Conservation (phyloP, 2,113 vertebrate species). For the Ctenodactylus gundi region DNA sequence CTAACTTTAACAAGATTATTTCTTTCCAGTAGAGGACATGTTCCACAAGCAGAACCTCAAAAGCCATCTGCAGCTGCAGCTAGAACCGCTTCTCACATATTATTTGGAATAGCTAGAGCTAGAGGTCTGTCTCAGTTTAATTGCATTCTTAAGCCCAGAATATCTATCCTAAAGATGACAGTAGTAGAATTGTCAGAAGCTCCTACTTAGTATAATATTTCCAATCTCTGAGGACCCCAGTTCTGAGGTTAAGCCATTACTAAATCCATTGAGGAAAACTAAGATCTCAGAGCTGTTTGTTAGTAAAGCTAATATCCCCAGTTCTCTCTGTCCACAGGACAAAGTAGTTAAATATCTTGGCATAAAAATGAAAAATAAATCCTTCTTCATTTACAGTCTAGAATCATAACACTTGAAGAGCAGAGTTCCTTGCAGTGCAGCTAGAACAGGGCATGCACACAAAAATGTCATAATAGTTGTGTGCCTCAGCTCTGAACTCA, state of each 20-base stretch:
- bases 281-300: background rate
- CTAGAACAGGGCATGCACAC: background rate
- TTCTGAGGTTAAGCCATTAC: background rate
- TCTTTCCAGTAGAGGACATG: background rate
- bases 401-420: background rate
- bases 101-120: constrained; percentile 23
- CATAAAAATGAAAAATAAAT: constrained; percentile 11
- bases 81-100: background rate
- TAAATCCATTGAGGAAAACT: background rate
- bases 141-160: background rate
- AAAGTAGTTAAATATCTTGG: background rate
- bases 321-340: background rate
- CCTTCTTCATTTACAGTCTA: background rate
- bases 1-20: constrained; percentile 19
- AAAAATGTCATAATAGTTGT: background rate
- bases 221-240: background rate
- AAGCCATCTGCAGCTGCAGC: background rate
- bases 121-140: background rate
- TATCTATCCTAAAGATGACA: background rate
- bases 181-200: background rate
- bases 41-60: constrained; percentile 7
- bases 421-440: background rate
- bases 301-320: constrained; percentile 26
- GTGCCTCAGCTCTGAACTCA: constrained; percentile 16
- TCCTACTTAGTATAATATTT: background rate